Evolutionary conservation across 2,888 invertebrate species (phyloP).

Genomic region (Isoperla grammatica): DNA sequence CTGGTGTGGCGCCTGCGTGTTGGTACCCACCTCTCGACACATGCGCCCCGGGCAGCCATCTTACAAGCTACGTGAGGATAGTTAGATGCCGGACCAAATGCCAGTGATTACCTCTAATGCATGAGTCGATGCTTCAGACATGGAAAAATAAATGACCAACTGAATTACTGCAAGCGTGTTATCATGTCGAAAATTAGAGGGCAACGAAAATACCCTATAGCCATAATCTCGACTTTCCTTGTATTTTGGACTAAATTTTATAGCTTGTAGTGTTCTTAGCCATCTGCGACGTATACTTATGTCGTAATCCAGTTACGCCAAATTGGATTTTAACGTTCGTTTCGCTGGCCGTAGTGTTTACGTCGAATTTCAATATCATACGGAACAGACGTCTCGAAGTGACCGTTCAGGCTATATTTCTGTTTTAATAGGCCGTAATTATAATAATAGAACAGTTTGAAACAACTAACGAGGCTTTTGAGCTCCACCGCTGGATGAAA

Average conservation of each 20-base stretch:
- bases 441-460: constrained; percentile 2
- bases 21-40: constrained; percentile 4
- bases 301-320: constrained; percentile 17
- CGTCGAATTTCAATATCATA: constrained; percentile 14
- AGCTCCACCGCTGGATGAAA: background rate
- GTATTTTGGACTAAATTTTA: constrained; percentile 16
- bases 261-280: constrained; percentile 14
- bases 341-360: constrained; percentile 6
- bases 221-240: constrained; percentile 16
- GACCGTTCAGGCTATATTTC: background rate
- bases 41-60: constrained; percentile 8
- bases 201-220: constrained; percentile 14
- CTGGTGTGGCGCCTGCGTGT: constrained; percentile 11
- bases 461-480: constrained; percentile 14
- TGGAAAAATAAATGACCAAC: constrained; percentile 19
- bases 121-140: constrained; percentile 17
- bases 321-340: constrained; percentile 18
- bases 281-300: constrained; percentile 11
- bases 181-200: constrained; percentile 18
- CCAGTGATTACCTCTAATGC: constrained; percentile 22
- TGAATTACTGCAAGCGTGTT: constrained; percentile 18
- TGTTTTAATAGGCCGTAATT: constrained; percentile 9
- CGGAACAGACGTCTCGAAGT: background rate
- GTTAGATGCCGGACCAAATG: constrained; percentile 17
- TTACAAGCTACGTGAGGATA: constrained; percentile 19